Conservation (phyloP, 1,140 invertebrate genomes). For the Hyles vespertilio region DNA sequence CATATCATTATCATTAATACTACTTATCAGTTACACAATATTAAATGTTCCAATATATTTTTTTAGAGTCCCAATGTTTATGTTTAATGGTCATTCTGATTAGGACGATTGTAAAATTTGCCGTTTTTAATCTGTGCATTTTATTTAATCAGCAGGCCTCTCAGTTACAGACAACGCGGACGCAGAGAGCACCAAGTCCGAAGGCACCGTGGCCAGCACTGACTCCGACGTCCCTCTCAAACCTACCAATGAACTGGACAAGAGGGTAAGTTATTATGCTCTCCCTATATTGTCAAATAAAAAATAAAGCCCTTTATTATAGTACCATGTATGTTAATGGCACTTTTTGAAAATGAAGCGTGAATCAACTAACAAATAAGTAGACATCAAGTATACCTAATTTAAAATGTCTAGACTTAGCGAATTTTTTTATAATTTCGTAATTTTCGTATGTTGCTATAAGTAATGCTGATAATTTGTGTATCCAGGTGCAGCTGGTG, state of each 20-base stretch:
- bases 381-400: neutral
- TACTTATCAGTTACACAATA: no score
- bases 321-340: neutral
- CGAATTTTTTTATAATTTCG: no score
- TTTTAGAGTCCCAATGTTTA: no score
- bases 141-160: constrained; percentile 20
- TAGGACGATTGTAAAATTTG: no score
- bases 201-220: constrained; percentile 81
- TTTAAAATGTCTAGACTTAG: no score
- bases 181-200: constrained; percentile 78
- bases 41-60: no score
- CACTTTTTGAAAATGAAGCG: neutral
- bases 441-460: no score
- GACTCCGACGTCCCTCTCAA: constrained; percentile 77
- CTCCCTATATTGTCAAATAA: neutral
- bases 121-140: no score
- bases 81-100: no score
- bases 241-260: constrained; percentile 79
- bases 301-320: no score
- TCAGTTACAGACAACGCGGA: constrained; percentile 53
- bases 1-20: neutral
- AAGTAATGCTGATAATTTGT: no score
- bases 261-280: constrained; percentile 63
- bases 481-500: constrained; percentile 79
- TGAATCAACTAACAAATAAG: neutral